Evolutionary conservation across 1,140 invertebrate species (phyloP), one percentile per base, ranked within the genome.

Genomic region (Manduca sexta): DNA sequence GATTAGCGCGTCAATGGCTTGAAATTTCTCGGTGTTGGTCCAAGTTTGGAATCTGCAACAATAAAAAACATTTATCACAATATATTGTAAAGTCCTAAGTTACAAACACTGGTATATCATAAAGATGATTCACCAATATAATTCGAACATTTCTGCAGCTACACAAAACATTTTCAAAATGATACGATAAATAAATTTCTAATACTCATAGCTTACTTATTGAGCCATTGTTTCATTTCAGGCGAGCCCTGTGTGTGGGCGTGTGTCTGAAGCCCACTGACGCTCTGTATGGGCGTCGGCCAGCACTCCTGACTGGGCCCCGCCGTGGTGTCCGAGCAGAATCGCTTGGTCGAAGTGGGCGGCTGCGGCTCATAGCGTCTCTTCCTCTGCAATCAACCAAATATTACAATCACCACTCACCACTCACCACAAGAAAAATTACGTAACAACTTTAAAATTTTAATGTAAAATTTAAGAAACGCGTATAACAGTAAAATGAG

Each of bases 1-100:
- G 42, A 99, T 97, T 35, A 99, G 86, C 54, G 94, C 92, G 78
- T 97, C 95, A 21, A 99, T 91, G 0, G 97, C 97, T 64, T 94
- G 84, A 62, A 97, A 89, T 56, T 96, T 89, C 79, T 98, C 96
- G 0, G 92, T 91, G 74, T 97, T 94, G 16, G 92, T 93, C 97
- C 97, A 98, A 47, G 88, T 88, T 89, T 95, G 85, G 46, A 92
- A 89, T 61, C 82, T 82, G 61, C 8, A 26, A 3, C 21, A 26
- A 26, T 5, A 8, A 26, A 26, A 26, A 26, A n/a, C n/a, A n/a
- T n/a, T n/a, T n/a, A n/a, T n/a, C n/a, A n/a, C n/a, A n/a, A n/a
- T n/a, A n/a, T n/a, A n/a, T n/a, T n/a, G n/a, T n/a, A n/a, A n/a
- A n/a, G n/a, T n/a, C n/a, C n/a, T n/a, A n/a, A n/a, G n/a, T n/a